phyloP scores from a whole-genome alignment of 2,113 vertebrate genomes.

The Triplophysa siluroides region DNA sequence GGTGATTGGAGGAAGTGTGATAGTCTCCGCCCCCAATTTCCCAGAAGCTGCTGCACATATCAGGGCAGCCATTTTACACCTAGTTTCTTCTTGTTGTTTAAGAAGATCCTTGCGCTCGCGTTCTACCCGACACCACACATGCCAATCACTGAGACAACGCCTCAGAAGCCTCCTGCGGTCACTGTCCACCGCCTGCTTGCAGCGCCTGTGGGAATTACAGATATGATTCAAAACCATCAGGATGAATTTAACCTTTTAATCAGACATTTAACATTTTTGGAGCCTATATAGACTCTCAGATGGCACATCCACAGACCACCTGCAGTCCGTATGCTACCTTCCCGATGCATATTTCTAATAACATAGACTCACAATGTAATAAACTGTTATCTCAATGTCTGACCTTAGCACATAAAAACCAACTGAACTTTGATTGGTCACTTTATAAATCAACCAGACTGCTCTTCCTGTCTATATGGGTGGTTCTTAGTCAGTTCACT shows the following conservation, averaged over 20 bases:
- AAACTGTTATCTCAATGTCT: no score
- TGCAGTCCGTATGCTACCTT: no score
- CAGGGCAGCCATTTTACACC: slow-evolving; percentile 83
- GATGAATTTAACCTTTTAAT: not conserved
- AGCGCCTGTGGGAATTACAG: slow-evolving; percentile 71
- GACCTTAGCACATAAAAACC: no score
- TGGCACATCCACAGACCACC: no score
- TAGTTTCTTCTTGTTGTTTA: slow-evolving; percentile 77
- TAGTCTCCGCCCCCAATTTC: slow-evolving; percentile 56
- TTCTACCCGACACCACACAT: slow-evolving; percentile 75
- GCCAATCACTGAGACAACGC: slow-evolving; percentile 81
- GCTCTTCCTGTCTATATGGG: no score
- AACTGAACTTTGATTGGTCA: no score
- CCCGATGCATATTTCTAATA: no score
- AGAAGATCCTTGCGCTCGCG: slow-evolving; percentile 72
- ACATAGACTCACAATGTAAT: no score
- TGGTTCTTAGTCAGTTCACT: not conserved
- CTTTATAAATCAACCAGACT: no score
- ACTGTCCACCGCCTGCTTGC: slow-evolving; percentile 76
- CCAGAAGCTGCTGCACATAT: slow-evolving; percentile 75
- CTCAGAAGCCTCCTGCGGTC: slow-evolving; percentile 77
- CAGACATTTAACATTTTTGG: no score
- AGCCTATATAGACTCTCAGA: no score
- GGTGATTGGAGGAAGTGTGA: slow-evolving; percentile 9
- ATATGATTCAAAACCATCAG: not conserved